Conservation (phyloP, 2,888 invertebrate genomes). For the Erannis defoliaria region DNA sequence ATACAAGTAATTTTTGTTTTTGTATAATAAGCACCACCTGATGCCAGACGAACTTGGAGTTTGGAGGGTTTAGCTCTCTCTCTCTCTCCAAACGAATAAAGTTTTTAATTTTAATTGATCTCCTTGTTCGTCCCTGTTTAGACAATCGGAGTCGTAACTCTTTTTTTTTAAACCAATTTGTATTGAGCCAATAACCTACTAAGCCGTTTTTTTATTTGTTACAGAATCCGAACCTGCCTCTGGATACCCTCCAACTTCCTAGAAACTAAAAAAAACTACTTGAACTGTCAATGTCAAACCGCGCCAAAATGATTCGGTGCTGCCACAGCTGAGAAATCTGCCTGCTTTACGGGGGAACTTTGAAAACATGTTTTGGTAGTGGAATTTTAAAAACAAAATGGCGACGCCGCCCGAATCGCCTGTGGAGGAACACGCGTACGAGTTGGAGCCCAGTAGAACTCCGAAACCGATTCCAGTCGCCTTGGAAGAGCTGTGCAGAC, state of each 20-base stretch:
- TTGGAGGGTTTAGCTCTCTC: too few relatives aligned
- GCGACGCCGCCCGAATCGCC: slow-evolving; percentile 95
- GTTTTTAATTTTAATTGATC: too few relatives aligned
- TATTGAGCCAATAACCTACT: background rate
- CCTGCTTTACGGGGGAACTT: slow-evolving; percentile 30
- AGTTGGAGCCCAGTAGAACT: slow-evolving; percentile 92
- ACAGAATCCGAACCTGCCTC: slow-evolving; percentile 63
- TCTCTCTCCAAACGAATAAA: too few relatives aligned
- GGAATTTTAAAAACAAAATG: slow-evolving; percentile 79
- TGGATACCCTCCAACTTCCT: slow-evolving; percentile 53
- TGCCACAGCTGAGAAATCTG: slow-evolving; percentile 32
- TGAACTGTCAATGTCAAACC: slow-evolving; percentile 37
- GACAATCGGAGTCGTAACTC: too few relatives aligned
- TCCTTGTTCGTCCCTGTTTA: too few relatives aligned
- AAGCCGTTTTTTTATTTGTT: slow-evolving; percentile 49
- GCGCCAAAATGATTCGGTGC: slow-evolving; percentile 38
- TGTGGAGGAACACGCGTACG: slow-evolving; percentile 94
- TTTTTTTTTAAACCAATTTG: background rate
- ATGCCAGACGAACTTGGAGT: background rate
- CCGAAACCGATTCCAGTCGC: slow-evolving; percentile 95
- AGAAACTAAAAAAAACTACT: slow-evolving; percentile 5
- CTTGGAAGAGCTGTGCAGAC: slow-evolving; percentile 95
- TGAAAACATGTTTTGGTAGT: slow-evolving; percentile 32
- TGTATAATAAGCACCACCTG: too few relatives aligned
- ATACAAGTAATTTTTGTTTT: too few relatives aligned